Base-by-base conservation (phyloP, 2,888 invertebrate genomes). In the Eristalinus sepulchralis region DNA sequence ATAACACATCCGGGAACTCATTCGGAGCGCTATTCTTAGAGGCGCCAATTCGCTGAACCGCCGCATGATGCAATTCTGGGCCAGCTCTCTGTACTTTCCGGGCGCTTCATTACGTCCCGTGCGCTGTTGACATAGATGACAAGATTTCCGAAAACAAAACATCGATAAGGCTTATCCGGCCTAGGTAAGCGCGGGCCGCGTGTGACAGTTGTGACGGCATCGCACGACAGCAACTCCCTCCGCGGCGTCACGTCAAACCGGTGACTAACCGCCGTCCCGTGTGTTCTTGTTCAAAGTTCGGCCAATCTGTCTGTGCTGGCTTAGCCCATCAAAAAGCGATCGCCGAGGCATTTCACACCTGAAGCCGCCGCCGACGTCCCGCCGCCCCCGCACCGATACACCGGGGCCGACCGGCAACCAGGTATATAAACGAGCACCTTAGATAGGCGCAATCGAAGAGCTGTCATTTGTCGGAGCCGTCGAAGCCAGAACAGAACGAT, bases 361-460 rank as follows among this genome's bases (percentile, higher is more conserved):
- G 17, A 53, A 5, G 27, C 27, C 27, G 5, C 17, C 6, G 47
- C 17, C 47, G 17, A 17, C 17, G 47, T 9, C 34, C 34, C 71
- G 64, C 63, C 79, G 66, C 60, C 47, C 20, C 39, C 33, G 47
- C 11, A 20, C n/a, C 11, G 27, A 20, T 20, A 24, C 34, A 55
- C 24, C 34, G 17, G 17, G 4, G 20, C 2, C 8, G 2, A 55
- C 47, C 17, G 71, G 72, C 67, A 78, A 71, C 67, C 53, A 53
- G 27, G 60, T 47, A 27, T 80, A 20, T 70, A 73, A 73, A 80
- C 27, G 27, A 27, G 2, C 27, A 27, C 67, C 72, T 72, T 36
- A 55, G 80, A 80, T 67, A 80, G 67, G 63, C 72, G 60, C 53
- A 60, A 80, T 80, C 80, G 72, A 73, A 80, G 67, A 73, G 55